Conservation (phyloP, 1,140 invertebrate genomes). For the Hyles vespertilio region DNA sequence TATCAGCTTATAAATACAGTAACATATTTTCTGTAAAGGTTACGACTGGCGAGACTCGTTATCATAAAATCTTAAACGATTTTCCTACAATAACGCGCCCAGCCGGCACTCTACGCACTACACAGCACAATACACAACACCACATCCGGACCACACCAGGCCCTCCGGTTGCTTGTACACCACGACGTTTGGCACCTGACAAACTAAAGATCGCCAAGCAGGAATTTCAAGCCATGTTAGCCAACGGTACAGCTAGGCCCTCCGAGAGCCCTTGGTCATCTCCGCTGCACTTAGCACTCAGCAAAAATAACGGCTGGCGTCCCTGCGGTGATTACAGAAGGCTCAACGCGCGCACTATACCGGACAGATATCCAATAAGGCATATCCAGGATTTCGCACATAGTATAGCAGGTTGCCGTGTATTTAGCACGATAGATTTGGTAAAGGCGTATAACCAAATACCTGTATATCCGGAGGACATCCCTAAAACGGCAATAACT, state of each 20-base stretch:
- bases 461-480: no score
- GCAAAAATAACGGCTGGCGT: conserved; percentile 1
- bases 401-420: conserved; percentile 1
- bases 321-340: conserved; percentile 10
- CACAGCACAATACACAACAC: conserved; percentile 2
- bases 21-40: conserved; percentile 2
- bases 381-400: conserved; percentile 21
- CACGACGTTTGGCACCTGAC: conserved; percentile 11
- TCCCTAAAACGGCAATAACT: no score
- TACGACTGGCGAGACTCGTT: not conserved
- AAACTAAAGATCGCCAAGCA: conserved; percentile 7
- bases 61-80: not conserved
- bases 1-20: no score
- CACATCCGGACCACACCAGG: conserved; percentile 6
- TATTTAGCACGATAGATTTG: conserved; percentile 15
- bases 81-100: conserved; percentile 6
- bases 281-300: no score
- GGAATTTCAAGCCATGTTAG: conserved; percentile 6
- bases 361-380: not conserved
- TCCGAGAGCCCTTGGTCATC: not conserved
- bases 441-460: not conserved
- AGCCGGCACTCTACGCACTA: not conserved
- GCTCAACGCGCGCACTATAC: conserved; percentile 16
- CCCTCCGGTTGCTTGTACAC: not conserved
- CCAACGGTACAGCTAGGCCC: not conserved